Conservation (phyloP, 2,888 invertebrate species). For the Dorcus hopei region DNA sequence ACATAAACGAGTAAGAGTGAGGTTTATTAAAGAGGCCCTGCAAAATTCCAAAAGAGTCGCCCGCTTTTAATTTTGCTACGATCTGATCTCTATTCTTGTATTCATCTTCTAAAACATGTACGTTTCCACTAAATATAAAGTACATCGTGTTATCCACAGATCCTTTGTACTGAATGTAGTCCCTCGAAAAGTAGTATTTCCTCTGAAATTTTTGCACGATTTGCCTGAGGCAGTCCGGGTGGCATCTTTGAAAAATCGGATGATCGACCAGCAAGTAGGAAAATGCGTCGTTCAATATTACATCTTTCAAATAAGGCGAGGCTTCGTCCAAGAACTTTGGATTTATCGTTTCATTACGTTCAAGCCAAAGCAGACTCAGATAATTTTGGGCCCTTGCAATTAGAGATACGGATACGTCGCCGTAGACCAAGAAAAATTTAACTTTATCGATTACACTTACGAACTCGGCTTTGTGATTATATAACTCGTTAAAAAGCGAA, state of each 20-base stretch:
- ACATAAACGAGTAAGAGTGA: constrained; percentile 21
- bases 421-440: constrained; percentile 4
- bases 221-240: constrained; percentile 24
- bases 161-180: constrained; percentile 25
- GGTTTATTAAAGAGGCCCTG: constrained; percentile 21
- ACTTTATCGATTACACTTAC: constrained; percentile 2
- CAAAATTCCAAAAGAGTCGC: constrained; percentile 19
- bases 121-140: constrained; percentile 20
- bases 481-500: constrained; percentile 5
- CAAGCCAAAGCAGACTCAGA: constrained; percentile 17
- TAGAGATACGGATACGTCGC: constrained; percentile 12
- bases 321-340: constrained; percentile 17
- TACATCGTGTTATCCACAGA: constrained; percentile 25
- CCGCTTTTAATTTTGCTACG: constrained; percentile 1
- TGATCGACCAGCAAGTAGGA: constrained; percentile 14
- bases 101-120: constrained; percentile 16
- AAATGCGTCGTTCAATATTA: constrained; percentile 16
- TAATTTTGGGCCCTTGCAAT: constrained; percentile 14
- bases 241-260: constrained; percentile 20
- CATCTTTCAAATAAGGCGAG: constrained; percentile 20
- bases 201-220: constrained; percentile 17
- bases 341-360: constrained; percentile 14
- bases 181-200: constrained; percentile 20
- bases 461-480: not conserved
- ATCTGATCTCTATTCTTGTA: constrained; percentile 11